A percentile compares a stretch with the other conserved stretches of the same genome.
phyloP scores from a whole-genome alignment of 2,113 vertebrate species.

The Gracilinanus agilis region DNA sequence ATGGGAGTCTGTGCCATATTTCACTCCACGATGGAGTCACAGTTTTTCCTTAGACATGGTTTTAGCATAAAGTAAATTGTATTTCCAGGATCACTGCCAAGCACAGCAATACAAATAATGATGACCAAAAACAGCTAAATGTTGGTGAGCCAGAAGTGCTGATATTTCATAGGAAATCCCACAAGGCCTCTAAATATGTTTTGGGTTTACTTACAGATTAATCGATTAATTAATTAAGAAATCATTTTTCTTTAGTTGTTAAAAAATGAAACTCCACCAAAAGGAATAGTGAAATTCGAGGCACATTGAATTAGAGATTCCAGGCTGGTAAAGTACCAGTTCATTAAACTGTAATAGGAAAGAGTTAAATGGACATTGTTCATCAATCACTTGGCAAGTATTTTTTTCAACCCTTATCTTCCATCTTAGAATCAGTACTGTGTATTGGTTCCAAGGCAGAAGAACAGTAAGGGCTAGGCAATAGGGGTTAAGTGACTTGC shows the following conservation, averaged over 20 bases:
- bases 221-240: constrained; percentile 76
- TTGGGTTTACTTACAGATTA: constrained; percentile 63
- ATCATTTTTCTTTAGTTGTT: not conserved
- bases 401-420: not conserved
- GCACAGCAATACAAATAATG: constrained; percentile 68
- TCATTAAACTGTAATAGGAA: not conserved
- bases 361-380: constrained; percentile 22
- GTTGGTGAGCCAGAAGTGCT: constrained; percentile 72
- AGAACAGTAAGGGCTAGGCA: no score
- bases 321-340: constrained; percentile 50
- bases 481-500: not conserved
- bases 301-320: not conserved
- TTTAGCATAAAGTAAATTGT: constrained; percentile 80
- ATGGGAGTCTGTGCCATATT: constrained; percentile 64
- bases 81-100: constrained; percentile 79
- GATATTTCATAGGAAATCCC: constrained; percentile 72
- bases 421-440: no score
- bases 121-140: constrained; percentile 74
- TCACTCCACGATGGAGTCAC: constrained; percentile 65
- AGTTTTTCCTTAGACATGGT: constrained; percentile 69
- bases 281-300: not conserved
- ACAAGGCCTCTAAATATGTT: constrained; percentile 62
- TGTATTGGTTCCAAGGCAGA: no score
- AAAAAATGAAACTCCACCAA: not conserved
- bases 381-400: not conserved